Base-by-base conservation (phyloP, 2,888 invertebrate species). In the Nemoura dubitans region DNA sequence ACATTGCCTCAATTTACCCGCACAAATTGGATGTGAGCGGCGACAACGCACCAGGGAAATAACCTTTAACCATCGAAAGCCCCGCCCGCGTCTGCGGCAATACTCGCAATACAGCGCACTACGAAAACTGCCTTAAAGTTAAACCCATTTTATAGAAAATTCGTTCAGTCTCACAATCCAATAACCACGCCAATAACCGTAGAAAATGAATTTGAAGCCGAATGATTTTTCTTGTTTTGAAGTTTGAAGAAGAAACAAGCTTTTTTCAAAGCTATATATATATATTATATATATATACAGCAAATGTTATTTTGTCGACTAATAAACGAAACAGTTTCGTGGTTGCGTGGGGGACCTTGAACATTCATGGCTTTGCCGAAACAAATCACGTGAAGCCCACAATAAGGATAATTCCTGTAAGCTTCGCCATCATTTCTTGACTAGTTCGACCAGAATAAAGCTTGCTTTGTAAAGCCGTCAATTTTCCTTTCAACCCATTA, bases 31-130 rank as follows among this genome's bases (percentile, higher is more conserved):
- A 88, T 87, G 87, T 85, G 88, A 88, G 87, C 86, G 59, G 80
- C 16, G 86, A 88, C 88, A 87, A 86, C 87, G 86, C 88, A 76
- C 88, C 36, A 25, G 88, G 88, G 88, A 88, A 88, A 88, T 88
- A 84, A 84, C 84, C 84, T 76, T 84, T 84, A 84, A 84, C 59
- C 84, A 76, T 84, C 84, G 59, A 84, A 84, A 59, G 84, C 59
- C 84, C 76, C 84, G 59, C 43, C 59, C 21, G 10, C 16, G 1
- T 1, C 59, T 14, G 21, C 3, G 6, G 59, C 10, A 7, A 59
- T 21, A 59, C 59, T 59, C 59, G 59, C 59, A 59, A 59, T 59
- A 59, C 76, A 59, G 28, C 26, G 76, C 27, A 84, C 84, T 27
- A n/a, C 10, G 80, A 76, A 59, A 84, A 84, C 84, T 84, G 59